Evolutionary conservation across 2,797 vertebrate species (phyloP).

Genomic region (Delichon dasypus): DNA sequence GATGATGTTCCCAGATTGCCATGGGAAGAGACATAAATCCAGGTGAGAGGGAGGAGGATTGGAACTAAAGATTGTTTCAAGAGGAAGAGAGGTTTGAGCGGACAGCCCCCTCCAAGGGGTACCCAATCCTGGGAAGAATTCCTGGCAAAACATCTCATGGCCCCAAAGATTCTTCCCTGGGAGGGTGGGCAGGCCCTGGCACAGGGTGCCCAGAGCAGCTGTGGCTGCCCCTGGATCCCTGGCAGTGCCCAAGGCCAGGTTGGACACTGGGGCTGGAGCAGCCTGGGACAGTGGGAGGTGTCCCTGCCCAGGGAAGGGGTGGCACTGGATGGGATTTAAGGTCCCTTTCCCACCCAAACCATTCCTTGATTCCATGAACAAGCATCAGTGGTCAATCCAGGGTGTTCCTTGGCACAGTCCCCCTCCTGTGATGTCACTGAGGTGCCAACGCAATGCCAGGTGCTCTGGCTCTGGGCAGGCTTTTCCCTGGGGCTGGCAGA

Average conservation of each 20-base stretch:
- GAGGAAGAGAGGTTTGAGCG: background rate
- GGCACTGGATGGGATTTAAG: fast-evolving
- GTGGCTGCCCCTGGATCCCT: background rate
- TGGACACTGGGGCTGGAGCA: background rate
- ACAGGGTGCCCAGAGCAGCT: background rate
- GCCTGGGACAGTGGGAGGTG: background rate
- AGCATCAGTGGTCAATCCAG: background rate
- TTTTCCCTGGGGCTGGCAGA: background rate
- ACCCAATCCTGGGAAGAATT: background rate
- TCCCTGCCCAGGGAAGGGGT: background rate
- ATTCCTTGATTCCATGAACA: background rate
- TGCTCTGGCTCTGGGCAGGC: background rate
- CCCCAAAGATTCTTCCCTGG: background rate
- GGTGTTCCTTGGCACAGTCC: background rate
- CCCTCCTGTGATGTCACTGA: background rate
- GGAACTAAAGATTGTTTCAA: background rate
- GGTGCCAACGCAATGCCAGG: background rate
- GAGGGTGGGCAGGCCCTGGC: background rate
- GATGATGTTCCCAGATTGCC: background rate
- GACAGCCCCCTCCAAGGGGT: background rate
- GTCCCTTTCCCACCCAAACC: background rate
- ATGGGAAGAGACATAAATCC: background rate
- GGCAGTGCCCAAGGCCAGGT: background rate
- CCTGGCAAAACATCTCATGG: background rate
- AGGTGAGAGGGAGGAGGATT: background rate